Evolutionary conservation across 1,140 invertebrate species (phyloP), one percentile per base, ranked within the genome.

Genomic region (Cyrtorhinus lividipennis): DNA sequence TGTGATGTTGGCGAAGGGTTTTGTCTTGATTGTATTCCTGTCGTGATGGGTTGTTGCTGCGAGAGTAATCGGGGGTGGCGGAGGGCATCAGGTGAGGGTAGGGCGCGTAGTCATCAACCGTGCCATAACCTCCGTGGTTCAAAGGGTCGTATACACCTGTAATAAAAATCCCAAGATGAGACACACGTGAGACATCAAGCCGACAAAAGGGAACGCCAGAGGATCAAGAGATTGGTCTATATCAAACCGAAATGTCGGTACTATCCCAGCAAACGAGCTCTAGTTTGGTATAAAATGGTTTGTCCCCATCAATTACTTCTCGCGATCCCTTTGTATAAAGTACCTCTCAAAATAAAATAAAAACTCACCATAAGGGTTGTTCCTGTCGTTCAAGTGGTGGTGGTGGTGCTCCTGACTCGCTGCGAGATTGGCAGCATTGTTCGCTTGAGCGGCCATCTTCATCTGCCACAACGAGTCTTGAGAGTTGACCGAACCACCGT

Each of bases 391-490:
- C 78, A 67, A 80, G 75, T 59, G 76, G 72, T 24, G 73, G 69
- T 70, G 73, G 72, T 62, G 80, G 30, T 71, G 66, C 18, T 68
- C 74, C 59, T 80, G 74, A 27, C 77, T 78, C 25, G 69, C 72
- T 15, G 81, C 62, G 0, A 65, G 1, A 56, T 66, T 67, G 57
- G 63, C 68, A 1, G 66, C 66, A 68, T 69, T 72, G 69, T 69
- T 71, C 56, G 67, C 81, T 0, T 83, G 83, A 2, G 83, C 85
- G 0, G 84, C 85, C 78, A 87, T 86, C 75, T 92, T 92, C 80
- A 92, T 87, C 75, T 93, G 90, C 90, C 90, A 94, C 66, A 94
- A 77, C n/a, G 90, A 93, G 72, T 94, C 91, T 72, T 94, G 91
- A 0, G 90, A 92, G 75, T 94, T 92, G 38, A 94, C 90, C 62